Evolutionary conservation across 2,797 vertebrate species (phyloP), one percentile per base, ranked within the genome.

Genomic region (Odontamblyopus lacepedii): DNA sequence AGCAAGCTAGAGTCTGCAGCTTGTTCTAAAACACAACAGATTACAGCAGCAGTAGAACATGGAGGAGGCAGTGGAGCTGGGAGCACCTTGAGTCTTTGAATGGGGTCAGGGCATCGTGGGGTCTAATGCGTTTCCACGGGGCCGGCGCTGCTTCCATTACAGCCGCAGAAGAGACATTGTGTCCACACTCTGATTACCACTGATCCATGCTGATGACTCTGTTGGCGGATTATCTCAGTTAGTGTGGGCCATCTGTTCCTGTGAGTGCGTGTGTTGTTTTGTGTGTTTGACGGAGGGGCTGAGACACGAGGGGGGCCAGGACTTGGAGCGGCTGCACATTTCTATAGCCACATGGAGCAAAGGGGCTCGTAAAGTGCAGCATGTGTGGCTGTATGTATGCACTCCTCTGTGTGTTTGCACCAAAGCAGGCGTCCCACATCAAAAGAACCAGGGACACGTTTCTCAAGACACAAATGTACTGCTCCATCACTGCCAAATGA

Each of bases 171-270:
- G 89, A 93, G 32, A 71, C 89, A 89, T 93, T 94, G 92, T 91
- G 87, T 93, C 92, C 91, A 91, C 87, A 93, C 91, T 94, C 93
- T 95, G 95, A 95, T 96, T 95, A 94, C 92, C 93, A 92, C 93
- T 95, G 95, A 96, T 96, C 94, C 95, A 93, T 92, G 94, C 93
- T 96, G 95, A 96, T 95, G 94, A 93, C 93, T 94, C 91, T 95
- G 94, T 95, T 95, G 93, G 84, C 85, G 92, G 95, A 95, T 97
- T 96, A 96, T 95, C 93, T 93, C 90, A 91, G 92, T 93, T 92
- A 94, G 93, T 94, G 94, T 95, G 92, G 91, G 91, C 95, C 95
- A 96, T 96, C 96, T 96, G 96, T 94, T 95, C 89, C 91, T 85
- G 90, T 84, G 87, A 85, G 86, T 88, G 2, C 4, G 77, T 73